Base-by-base conservation (phyloP, 1,140 invertebrate species). In the Lasioglossum baleicum region DNA sequence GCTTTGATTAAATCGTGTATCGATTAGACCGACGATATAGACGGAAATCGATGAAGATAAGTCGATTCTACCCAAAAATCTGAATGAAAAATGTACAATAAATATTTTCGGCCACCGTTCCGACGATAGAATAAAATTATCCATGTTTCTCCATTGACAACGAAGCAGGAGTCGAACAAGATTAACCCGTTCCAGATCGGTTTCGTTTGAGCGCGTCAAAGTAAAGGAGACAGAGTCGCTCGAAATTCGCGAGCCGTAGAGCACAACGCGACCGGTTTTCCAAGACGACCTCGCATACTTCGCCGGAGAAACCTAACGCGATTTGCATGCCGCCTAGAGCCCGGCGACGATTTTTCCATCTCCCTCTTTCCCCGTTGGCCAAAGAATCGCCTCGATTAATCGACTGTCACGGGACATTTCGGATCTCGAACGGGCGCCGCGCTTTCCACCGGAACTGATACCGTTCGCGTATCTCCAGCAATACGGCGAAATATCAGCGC, bases 231-330 rank as follows among this genome's bases (percentile, higher is more conserved):
- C 56, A 20, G 0, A 8, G 56, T 13, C 7, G 15, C 31, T 40
- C 44, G 5, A 74, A 63, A 17, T 74, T 5, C 0, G 22, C 35
- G 35, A 35, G 1, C 65, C 26, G 63, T 15, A 35, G 69, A 17
- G 51, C 31, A 26, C 42, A 2, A 48, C n/a, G n/a, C 75, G 67
- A 83, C 58, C 66, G 60, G 81, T 80, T 68, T 44, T 44, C 26
- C 22, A 8, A 56, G 53, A 80, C 58, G 56, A 66, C 53, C 66
- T 66, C 20, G 58, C 63, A 44, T 40, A 70, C 35, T 69, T 53
- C 31, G 20, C 66, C 56, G 40, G 72, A 72, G 83, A 80, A 84
- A 84, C 82, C 65, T 51, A 58, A 26, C 20, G 40, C n/a, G 44
- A 83, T 84, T 76, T 80, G 58, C 77, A 60, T 76, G 51, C 26